A percentile compares a stretch with the other conserved stretches of the same genome.
These are phyloP conservation scores for Emydura subglobosa DNA, from an alignment of 2,113 vertebrate species.

Conservation along the genomic window DNA sequence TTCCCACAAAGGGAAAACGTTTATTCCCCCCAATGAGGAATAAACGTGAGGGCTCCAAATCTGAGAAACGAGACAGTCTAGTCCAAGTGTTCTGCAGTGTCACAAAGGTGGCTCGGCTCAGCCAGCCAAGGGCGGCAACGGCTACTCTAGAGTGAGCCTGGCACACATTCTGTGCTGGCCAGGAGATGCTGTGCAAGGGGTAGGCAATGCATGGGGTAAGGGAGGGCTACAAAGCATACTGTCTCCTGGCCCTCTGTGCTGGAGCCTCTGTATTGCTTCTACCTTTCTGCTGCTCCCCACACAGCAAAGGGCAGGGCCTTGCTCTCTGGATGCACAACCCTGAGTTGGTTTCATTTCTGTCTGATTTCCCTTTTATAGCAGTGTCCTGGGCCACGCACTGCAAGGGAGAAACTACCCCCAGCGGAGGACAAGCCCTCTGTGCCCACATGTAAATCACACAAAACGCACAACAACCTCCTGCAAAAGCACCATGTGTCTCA, in stretches of 20 bases:
- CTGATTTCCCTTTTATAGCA: background rate
- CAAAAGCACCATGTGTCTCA: background rate
- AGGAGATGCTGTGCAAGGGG: background rate
- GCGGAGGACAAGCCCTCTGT: background rate
- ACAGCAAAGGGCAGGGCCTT: background rate
- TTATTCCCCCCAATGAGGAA: background rate
- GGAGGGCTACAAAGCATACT: background rate
- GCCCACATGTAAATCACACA: background rate
- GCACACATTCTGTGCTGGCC: background rate
- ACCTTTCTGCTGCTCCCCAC: background rate
- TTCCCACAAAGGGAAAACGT: background rate
- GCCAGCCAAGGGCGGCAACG: too few relatives aligned
- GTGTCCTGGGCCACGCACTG: background rate
- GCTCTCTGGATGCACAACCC: background rate
- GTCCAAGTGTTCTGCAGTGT: too few relatives aligned
- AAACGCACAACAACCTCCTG: fast-evolving
- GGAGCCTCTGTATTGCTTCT: background rate
- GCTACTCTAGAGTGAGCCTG: background rate
- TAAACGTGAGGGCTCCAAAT: background rate
- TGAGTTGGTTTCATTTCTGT: background rate
- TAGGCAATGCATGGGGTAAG: background rate
- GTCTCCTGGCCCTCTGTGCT: background rate
- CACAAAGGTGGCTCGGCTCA: background rate
- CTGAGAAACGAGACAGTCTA: background rate
- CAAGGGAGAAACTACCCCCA: background rate